phyloP scores from a whole-genome alignment of 2,113 vertebrate genomes.

The Anguilla japonica region DNA sequence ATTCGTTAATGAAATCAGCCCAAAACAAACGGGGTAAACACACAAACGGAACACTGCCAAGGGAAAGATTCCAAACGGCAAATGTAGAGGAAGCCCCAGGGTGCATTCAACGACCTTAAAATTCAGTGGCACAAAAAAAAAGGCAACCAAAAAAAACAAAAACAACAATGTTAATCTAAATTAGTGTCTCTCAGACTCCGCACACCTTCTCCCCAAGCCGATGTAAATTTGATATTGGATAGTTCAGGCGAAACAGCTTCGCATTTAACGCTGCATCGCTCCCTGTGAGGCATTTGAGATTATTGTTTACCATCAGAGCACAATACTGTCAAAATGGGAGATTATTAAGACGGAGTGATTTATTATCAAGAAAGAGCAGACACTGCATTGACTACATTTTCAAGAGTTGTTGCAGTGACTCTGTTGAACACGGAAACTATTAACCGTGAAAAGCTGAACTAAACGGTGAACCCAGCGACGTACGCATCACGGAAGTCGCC shows the following conservation, averaged over 20 bases:
- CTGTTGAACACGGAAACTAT: background rate
- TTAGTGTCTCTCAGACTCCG: background rate
- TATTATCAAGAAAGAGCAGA: background rate
- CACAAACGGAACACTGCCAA: constrained; percentile 30
- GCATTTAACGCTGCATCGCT: background rate
- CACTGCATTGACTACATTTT: background rate
- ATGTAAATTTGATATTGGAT: too few relatives aligned
- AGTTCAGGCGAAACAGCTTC: background rate
- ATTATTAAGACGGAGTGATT: too few relatives aligned
- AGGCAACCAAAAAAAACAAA: too few relatives aligned
- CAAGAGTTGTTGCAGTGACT: background rate
- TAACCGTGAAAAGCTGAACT: background rate
- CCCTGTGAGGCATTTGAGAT: background rate
- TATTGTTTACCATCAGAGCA: background rate
- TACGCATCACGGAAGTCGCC: background rate
- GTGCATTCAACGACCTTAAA: constrained; percentile 2
- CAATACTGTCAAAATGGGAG: too few relatives aligned
- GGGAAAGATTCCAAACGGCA: background rate
- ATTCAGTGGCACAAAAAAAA: background rate
- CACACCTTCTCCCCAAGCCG: background rate
- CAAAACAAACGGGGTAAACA: constrained; percentile 30
- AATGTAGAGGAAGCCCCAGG: constrained; percentile 25
- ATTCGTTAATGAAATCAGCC: constrained; percentile 38
- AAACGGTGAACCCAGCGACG: background rate
- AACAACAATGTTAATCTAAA: background rate